A percentile compares a stretch with the other conserved stretches of the same genome.
These are phyloP conservation scores for Pseudopleuronectes americanus DNA, from an alignment of 2,797 vertebrate genomes.

Conservation along the genomic window DNA sequence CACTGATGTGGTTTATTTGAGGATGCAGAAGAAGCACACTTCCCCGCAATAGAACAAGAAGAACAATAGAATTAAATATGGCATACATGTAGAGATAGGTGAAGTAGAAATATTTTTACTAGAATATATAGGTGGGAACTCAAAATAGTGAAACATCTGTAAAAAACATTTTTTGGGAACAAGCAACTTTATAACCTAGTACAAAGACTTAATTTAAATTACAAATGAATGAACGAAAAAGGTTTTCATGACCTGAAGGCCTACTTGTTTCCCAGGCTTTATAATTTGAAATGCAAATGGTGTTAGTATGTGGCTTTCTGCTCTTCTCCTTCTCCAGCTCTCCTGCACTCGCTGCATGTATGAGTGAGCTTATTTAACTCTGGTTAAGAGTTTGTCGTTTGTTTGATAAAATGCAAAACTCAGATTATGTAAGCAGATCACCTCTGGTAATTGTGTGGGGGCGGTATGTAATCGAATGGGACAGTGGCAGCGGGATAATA, in stretches of 20 bases:
- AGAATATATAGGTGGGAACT: neutral
- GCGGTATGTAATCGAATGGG: neutral
- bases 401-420: conserved; percentile 23
- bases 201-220: conserved; percentile 33
- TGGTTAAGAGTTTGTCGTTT: conserved; percentile 4
- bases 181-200: conserved; percentile 5
- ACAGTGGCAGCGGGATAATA: neutral
- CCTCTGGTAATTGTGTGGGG: neutral
- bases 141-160: neutral
- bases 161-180: neutral
- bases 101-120: too few relatives aligned
- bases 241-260: conserved; percentile 27
- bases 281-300: conserved; percentile 53
- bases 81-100: too few relatives aligned
- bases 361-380: neutral
- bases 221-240: conserved; percentile 22
- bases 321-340: conserved; percentile 26
- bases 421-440: neutral
- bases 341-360: conserved; percentile 14
- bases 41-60: too few relatives aligned
- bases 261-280: conserved; percentile 37
- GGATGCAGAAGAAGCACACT: too few relatives aligned
- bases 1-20: too few relatives aligned
- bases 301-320: conserved; percentile 14
- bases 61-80: too few relatives aligned